These are phyloP conservation scores for Odocoileus virginianus DNA, from an alignment of 2,113 vertebrate genomes.

Conservation along the genomic window DNA sequence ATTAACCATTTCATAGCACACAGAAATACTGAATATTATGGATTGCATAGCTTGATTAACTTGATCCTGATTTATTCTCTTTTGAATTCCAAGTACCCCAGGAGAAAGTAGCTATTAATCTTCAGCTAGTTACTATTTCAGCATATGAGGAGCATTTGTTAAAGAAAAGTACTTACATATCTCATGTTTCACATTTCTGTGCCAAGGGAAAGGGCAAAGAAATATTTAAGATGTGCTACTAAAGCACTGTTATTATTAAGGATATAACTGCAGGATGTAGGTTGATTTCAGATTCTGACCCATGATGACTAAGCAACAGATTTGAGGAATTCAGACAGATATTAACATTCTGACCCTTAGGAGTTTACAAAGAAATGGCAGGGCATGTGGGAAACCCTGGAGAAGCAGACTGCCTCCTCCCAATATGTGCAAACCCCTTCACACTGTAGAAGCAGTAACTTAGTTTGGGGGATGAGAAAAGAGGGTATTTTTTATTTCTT, in stretches of 20 bases:
- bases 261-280: not conserved
- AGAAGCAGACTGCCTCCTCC: not conserved
- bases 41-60: not conserved
- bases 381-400: not conserved
- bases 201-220: not conserved
- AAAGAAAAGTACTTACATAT: not conserved
- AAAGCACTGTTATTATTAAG: not conserved
- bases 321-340: not conserved
- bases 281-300: not conserved
- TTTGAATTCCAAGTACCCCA: constrained; percentile 14
- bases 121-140: constrained; percentile 12
- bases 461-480: not conserved
- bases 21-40: constrained; percentile 24
- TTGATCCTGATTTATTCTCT: constrained; percentile 26
- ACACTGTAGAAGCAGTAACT: not conserved
- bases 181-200: constrained; percentile 8
- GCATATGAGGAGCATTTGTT: constrained; percentile 14
- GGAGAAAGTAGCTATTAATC: not conserved
- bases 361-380: not conserved
- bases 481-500: not conserved
- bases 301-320: not conserved
- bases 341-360: not conserved
- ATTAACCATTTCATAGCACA: not conserved
- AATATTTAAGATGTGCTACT: not conserved
- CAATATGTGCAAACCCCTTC: not conserved